Base-by-base conservation (phyloP, 2,888 invertebrate genomes). In the Orchesella flavescens region DNA sequence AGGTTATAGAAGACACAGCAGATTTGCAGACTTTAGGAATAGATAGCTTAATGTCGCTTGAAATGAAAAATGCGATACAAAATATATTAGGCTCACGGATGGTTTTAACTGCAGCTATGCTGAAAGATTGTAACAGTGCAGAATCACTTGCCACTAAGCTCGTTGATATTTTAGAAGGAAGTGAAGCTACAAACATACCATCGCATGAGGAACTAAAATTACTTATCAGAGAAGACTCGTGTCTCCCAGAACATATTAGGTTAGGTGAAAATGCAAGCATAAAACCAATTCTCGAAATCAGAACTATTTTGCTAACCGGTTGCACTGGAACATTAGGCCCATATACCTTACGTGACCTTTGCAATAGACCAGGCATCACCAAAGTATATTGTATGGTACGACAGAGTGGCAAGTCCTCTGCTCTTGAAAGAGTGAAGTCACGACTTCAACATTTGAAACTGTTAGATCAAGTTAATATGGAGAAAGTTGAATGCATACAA, bases 41-140 rank as follows among this genome's bases (percentile, higher is more conserved):
- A 3, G 85, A 85, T 44, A 82, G 78, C 5, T 75, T 85, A 24
- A 78, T 85, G 82, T 75, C 82, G 81, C 34, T 85, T 1, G 85
- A 85, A 46, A 44, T 85, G 66, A 81, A 75, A 53, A 85, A 85
- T 59, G 46, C 44, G 15, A 7, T 85, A n/a, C 85, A 85, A 49
- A 73, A 69, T 19, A 10, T 77, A 13, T 53, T 86, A 9, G 82
- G 85, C 7, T 3, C 13, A 4, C 44, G 85, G 15, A 68, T 84
- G 44, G 71, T 78, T 5, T 13, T 84, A 0, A 59, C 61, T 23
- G 79, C 77, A 17, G 53, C 24, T 0, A 63, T 77, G 12, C 34
- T 85, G 3, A 80, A 83, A 21, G 85, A 81, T 13, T 84, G 84
- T 21, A 86, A 73, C n/a, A 85, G 12, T 4, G 68, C 79, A 0